These are phyloP conservation scores for Dioctria linearis DNA, from an alignment of 2,888 invertebrate genomes.

Conservation along the genomic window DNA sequence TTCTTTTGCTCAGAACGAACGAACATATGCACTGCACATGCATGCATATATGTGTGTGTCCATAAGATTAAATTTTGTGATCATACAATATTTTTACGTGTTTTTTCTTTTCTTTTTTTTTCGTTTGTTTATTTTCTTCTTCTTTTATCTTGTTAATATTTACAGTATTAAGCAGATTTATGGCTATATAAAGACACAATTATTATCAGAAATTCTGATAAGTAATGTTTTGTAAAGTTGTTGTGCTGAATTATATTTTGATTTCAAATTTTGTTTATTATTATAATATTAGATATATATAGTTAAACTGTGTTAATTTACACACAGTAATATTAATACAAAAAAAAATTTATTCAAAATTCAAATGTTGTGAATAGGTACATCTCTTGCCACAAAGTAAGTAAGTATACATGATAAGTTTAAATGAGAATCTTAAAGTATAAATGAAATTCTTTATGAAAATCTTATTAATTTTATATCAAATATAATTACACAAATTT, in stretches of 20 bases:
- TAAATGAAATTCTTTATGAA: too few species aligned
- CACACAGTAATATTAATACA: too few species aligned
- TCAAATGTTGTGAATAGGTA: too few species aligned
- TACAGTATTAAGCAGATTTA: slow-evolving; percentile 46
- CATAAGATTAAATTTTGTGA: slow-evolving; percentile 28
- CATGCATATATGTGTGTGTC: background rate
- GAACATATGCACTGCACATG: slow-evolving; percentile 36
- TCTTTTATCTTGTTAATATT: slow-evolving; percentile 22
- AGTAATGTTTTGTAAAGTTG: slow-evolving; percentile 28
- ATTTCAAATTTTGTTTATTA: background rate
- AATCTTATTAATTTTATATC: too few species aligned
- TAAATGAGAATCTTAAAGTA: too few species aligned
- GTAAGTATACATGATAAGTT: too few species aligned
- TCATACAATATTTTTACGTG: slow-evolving; percentile 7
- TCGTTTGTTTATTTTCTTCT: too few species aligned
- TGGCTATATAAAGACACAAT: background rate
- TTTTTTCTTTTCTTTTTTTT: background rate
- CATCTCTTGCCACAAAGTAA: too few species aligned
- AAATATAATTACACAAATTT: too few species aligned
- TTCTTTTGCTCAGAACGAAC: slow-evolving; percentile 25
- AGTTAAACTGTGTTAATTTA: too few species aligned
- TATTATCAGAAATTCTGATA: background rate
- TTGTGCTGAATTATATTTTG: slow-evolving; percentile 25
- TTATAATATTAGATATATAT: too few species aligned
- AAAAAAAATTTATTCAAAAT: too few species aligned